Base-by-base conservation (phyloP, 2,888 invertebrate genomes). In the Leucoma salicis region DNA sequence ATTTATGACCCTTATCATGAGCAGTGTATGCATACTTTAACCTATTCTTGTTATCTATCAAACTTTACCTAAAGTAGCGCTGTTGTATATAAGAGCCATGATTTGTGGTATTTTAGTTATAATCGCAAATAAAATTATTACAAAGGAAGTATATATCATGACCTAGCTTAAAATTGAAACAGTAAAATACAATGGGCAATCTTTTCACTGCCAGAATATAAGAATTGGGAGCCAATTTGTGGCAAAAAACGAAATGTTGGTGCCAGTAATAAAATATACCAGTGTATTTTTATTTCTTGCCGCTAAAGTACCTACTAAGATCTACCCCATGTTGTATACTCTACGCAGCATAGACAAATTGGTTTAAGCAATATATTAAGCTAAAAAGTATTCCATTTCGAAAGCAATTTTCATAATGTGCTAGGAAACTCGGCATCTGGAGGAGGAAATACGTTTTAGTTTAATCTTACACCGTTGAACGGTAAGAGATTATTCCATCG, bases 261-360 rank as follows among this genome's bases (percentile, higher is more conserved):
- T 55, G 27, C 44, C 40, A 39, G 51, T 59, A 59, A 67, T 67
- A 66, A 69, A 67, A 65, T 57, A 47, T 51, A 55, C 54, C 52
- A 49, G 53, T 47, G 42, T 42, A 59, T 54, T 56, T 63, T 67
- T 65, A 61, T 67, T 35, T 51, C 61, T 60, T 66, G 56, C 56
- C 55, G 58, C 11, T 43, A 44, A 49, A 48, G 48, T 55, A 49
- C 43, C n/a, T 46, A 7, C 18, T 5, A n/a, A 18, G 7, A 5
- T 18, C 18, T 18, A 5, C 7, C 18, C 18, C 3, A 53, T 38
- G 46, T 24, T 45, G 48, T 59, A 48, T 45, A 46, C 44, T 34
- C 31, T 43, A 27, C 37, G 21, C 32, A 55, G 42, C 39, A 18
- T 43, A 42, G 35, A 24, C 35, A 49, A 45, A 47, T 51, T 38